These are phyloP conservation scores for Pissodes strobi DNA, from an alignment of 1,140 invertebrate genomes.

Conservation along the genomic window DNA sequence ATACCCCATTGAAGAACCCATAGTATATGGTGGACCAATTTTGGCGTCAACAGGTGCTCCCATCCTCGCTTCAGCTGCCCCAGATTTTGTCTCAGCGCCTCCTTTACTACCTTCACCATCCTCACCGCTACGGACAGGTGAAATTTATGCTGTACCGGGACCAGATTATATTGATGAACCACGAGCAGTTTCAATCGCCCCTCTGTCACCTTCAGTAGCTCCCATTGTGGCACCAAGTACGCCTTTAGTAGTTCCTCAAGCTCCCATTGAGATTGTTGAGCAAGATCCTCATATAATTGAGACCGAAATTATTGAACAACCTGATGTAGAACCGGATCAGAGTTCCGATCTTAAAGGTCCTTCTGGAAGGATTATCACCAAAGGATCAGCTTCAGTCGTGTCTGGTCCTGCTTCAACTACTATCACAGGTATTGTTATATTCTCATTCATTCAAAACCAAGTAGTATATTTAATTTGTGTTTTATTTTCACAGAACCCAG, in stretches of 20 bases:
- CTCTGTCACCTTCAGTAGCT: not conserved
- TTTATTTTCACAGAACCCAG: slow-evolving; percentile 31
- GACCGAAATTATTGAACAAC: slow-evolving; percentile 41
- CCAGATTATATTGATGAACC: no score
- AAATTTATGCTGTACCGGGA: no score
- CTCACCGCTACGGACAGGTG: not conserved
- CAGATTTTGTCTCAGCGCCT: not conserved
- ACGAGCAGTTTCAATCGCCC: not conserved
- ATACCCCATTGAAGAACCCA: no score
- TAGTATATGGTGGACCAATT: no score
- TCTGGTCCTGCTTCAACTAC: slow-evolving; percentile 50
- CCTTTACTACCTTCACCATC: not conserved
- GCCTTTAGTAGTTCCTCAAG: not conserved
- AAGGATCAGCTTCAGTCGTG: slow-evolving; percentile 45
- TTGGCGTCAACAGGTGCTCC: not conserved
- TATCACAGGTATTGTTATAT: slow-evolving; percentile 40
- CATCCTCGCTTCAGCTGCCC: not conserved
- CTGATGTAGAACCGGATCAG: slow-evolving; percentile 41
- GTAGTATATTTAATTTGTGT: not conserved
- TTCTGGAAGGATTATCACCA: slow-evolving; percentile 47
- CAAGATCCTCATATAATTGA: slow-evolving; percentile 42
- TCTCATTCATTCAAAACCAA: not conserved
- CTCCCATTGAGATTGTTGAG: slow-evolving; percentile 27
- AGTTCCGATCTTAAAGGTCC: slow-evolving; percentile 46
- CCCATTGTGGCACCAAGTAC: not conserved